Evolutionary conservation across 2,888 invertebrate genomes (phyloP).

Genomic region (Pterostichus niger): DNA sequence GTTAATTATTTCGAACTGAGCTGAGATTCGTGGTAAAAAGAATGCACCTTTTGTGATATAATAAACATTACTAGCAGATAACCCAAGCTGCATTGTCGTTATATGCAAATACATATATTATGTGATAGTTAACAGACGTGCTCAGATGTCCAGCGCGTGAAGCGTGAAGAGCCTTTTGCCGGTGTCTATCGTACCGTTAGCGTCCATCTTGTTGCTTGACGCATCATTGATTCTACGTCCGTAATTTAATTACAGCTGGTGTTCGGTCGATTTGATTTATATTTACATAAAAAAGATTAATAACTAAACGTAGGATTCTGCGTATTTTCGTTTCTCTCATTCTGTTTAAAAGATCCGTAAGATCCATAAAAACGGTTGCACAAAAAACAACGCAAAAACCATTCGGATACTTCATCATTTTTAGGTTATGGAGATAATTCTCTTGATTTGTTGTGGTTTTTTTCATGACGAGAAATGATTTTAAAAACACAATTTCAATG

Average conservation of each 20-base stretch:
- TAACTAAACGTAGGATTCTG: conserved; percentile 35
- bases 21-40: too few relatives aligned
- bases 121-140: too few relatives aligned
- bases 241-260: conserved; percentile 23
- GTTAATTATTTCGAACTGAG: too few relatives aligned
- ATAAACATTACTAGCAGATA: too few relatives aligned
- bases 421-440: conserved; percentile 66
- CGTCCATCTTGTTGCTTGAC: conserved; percentile 17
- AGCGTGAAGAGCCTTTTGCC: too few relatives aligned
- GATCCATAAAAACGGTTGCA: conserved; percentile 61
- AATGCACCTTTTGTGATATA: too few relatives aligned
- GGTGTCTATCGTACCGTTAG: background rate
- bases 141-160: too few relatives aligned
- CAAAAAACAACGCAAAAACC: conserved; percentile 56
- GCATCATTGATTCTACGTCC: conserved; percentile 27
- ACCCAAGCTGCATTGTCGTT: too few relatives aligned
- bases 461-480: conserved; percentile 61
- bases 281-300: conserved; percentile 56
- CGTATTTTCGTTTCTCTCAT: conserved; percentile 37
- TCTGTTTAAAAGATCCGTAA: conserved; percentile 55
- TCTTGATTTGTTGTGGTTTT: conserved; percentile 63
- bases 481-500: conserved; percentile 61
- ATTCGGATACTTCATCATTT: conserved; percentile 63
- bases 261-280: conserved; percentile 36
- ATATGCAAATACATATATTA: too few relatives aligned